A percentile compares a stretch with the other conserved stretches of the same genome.
These are phyloP conservation scores for sheep (Ovis aries) DNA, from an alignment of 2,113 vertebrate genomes.

Conservation along the genomic window DNA sequence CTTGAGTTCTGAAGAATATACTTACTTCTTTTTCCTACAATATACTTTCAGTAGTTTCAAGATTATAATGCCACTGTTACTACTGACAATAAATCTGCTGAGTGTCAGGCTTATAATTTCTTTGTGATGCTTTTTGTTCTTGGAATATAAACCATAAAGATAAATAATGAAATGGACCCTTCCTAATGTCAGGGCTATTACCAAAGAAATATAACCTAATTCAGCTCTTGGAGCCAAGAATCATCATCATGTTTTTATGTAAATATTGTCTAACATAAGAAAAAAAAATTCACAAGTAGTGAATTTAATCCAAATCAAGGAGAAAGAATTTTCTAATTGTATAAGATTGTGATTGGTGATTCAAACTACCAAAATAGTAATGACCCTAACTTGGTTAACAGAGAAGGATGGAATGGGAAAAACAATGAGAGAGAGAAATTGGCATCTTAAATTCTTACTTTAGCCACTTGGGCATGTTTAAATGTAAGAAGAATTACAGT, in stretches of 20 bases:
- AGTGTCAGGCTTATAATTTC: not conserved
- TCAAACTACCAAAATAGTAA: constrained; percentile 68
- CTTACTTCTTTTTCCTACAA: not conserved
- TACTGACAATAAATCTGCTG: not conserved
- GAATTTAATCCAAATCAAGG: constrained; percentile 68
- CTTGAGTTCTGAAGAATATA: not conserved
- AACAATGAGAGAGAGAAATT: not conserved
- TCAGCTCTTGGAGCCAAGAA: constrained; percentile 61
- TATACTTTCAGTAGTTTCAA: not conserved
- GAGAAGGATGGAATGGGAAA: not conserved
- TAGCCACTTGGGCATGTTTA: not conserved
- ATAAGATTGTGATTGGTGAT: constrained; percentile 64
- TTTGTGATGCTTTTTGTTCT: not conserved
- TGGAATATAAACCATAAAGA: not conserved
- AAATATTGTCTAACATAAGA: constrained; percentile 46
- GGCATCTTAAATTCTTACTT: not conserved
- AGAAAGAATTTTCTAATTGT: constrained; percentile 67
- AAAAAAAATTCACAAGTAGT: constrained; percentile 45
- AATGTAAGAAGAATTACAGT: constrained; percentile 38
- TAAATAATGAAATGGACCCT: constrained; percentile 45
- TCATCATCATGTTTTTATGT: constrained; percentile 48
- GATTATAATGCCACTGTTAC: not conserved
- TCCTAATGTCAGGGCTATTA: constrained; percentile 7
- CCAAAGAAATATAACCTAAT: constrained; percentile 50
- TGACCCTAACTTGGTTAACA: constrained; percentile 28